Percentiles rank a stretch among this genome's conserved stretches.
Conservation (phyloP, 1,140 invertebrate species). For the Rhizoglyphus robini region DNA sequence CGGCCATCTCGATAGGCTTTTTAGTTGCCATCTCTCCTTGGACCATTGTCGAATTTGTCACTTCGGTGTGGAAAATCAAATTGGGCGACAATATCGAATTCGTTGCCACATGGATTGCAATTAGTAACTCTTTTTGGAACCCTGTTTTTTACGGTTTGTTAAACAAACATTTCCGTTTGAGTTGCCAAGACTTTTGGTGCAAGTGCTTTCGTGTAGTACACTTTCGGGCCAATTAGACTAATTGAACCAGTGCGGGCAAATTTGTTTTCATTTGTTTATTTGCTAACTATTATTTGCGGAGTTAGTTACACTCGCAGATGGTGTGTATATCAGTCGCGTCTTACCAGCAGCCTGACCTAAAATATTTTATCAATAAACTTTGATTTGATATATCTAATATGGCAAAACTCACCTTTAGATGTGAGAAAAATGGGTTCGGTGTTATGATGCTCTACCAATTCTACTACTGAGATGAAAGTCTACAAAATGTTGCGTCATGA, state of each 20-base stretch:
- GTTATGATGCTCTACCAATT: constrained; percentile 27
- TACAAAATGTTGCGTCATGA: too few species aligned
- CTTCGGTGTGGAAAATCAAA: constrained; percentile 10
- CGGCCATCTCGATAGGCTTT: constrained; percentile 15
- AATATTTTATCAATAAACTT: neutral
- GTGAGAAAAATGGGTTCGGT: constrained; percentile 28
- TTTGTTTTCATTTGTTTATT: neutral
- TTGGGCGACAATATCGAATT: constrained; percentile 5
- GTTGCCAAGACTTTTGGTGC: neutral
- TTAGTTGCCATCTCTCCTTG: constrained; percentile 13
- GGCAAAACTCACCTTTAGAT: constrained; percentile 21
- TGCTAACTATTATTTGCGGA: too few species aligned
- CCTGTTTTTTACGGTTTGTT: constrained; percentile 14
- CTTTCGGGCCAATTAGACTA: neutral
- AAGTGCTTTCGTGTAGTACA: neutral
- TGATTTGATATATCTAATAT: neutral
- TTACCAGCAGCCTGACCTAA: constrained; percentile 24
- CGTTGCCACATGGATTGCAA: constrained; percentile 18
- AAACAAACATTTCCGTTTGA: constrained; percentile 1
- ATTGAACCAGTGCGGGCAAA: neutral
- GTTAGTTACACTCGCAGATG: too few species aligned
- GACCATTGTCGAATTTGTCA: constrained; percentile 7
- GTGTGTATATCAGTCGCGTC: constrained; percentile 21
- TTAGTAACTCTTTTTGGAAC: constrained; percentile 20
- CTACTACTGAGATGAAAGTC: constrained; percentile 26